Base-by-base conservation (phyloP, 2,888 invertebrate genomes). In the Polyploca ridens region DNA sequence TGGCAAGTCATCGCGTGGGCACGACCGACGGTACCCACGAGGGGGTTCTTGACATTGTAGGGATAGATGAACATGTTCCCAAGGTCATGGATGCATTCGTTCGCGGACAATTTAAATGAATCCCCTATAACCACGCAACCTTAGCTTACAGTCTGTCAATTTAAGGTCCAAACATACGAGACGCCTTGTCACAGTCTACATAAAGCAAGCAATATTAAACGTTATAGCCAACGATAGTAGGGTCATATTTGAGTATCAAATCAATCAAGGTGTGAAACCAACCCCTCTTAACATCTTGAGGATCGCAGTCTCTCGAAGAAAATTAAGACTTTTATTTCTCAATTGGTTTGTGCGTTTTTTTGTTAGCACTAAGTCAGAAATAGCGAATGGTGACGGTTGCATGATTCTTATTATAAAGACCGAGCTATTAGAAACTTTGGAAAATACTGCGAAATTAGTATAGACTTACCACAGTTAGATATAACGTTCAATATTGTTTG, bases 21-120 rank as follows among this genome's bases (percentile, higher is more conserved):
- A 88, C 92, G 5, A 93, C 94, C 1, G 92, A 94, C 75, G 94
- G 93, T 64, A 85, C 79, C 35, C 93, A 95, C 77, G 88, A 90
- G 63, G 94, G 95, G 62, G 89, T 95, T n/a, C 89, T 96, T 60
- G 95, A 95, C 77, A 93, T 96, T 54, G 89, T 95, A 67, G 96
- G 96, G 63, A 93, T 96, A 72, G 95, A 96, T 82, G 94, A 94
- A 58, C 91, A 95, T 76, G 94, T 96, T 64, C 95, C 96, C 57
- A 94, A 93, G 75, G 77, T 96, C 54, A 92, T 96, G 63, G 95
- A 96, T 85, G 96, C 96, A 3, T 96, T 96, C 82, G 93, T 94
- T 33, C 92, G 94, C 73, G 95, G 94, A 65, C 89, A 93, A 63
- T 95, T 95, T 81, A 83, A 90, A 78, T 94, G 85, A 91, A 70